Base-by-base conservation (phyloP, 2,113 vertebrate species). In the Setophaga kirtlandii region DNA sequence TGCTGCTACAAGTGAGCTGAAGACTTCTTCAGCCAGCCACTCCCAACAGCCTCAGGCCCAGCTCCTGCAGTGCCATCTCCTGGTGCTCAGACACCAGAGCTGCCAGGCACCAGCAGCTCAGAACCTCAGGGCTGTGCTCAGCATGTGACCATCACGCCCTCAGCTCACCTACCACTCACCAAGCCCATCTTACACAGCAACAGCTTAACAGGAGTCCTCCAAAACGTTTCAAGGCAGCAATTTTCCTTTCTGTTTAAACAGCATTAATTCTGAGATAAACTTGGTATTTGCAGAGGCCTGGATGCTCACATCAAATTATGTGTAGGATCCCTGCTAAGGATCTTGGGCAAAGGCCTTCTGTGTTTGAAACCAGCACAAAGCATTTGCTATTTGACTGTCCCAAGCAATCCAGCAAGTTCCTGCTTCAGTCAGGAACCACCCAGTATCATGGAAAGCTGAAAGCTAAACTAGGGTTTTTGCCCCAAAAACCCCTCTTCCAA, bases 51-150 rank as follows among this genome's bases (percentile, higher is more conserved):
- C 56, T 62, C 67, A 70, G 63, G 59, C 12, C 35, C 1, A 5
- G 35, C 64, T 69, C 67, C n/a, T 47, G 67, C 69, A 95, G 62
- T 89, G 83, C 88, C 92, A 95, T 46, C 94, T 95, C 91, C 88
- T 94, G 90, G 85, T 76, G 35, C 81, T 74, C 87, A 89, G 64
- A 87, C 80, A 75, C 25, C 44, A 81, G 33, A 83, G 42, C 42
- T 65, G 46, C 58, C 21, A 15, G 1, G 19, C 31, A 62, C 7
- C 2, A 3, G 24, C 76, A 88, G 64, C 83, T 90, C 67, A 83
- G 70, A 62, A 80, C 35, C 55, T 70, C 46, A 63, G 14, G 13
- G 10, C 4, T 30, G 59, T 39, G 42, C 6, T 73, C 56, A 65
- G 46, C 35, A 18, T 3, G 44, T 24, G 42, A 52, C 46, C 65